phyloP scores from a whole-genome alignment of 2,797 vertebrate genomes.

The Coregonus ussuriensis region DNA sequence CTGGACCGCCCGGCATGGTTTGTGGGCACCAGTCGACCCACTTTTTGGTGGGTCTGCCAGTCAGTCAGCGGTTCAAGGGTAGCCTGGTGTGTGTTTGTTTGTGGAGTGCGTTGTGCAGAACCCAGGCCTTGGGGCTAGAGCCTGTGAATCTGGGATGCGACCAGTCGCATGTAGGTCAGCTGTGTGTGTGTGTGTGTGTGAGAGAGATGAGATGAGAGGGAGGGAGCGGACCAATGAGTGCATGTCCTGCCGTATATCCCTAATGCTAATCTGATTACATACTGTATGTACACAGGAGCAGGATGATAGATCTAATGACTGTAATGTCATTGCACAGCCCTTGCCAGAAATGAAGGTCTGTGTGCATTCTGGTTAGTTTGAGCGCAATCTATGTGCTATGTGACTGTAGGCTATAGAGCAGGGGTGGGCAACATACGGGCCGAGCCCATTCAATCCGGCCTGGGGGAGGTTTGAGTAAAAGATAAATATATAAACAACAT shows the following conservation, averaged over 20 bases:
- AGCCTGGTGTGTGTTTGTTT: conserved; percentile 1
- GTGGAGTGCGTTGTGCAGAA: conserved; percentile 42
- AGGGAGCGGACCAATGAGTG: conserved; percentile 28
- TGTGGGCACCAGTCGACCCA: conserved; percentile 57
- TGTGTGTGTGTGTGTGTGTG: conserved; percentile 47
- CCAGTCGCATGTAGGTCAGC: conserved; percentile 79
- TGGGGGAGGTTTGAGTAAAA: too few relatives aligned
- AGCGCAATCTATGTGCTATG: neutral
- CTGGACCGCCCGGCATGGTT: neutral
- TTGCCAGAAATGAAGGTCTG: conserved; percentile 46
- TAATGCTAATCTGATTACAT: conserved; percentile 51
- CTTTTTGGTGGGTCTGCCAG: conserved; percentile 62
- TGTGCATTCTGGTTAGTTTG: neutral
- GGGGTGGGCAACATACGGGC: too few relatives aligned
- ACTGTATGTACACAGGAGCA: conserved; percentile 34
- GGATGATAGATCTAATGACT: conserved; percentile 55
- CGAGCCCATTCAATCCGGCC: too few relatives aligned
- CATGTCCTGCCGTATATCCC: conserved; percentile 52
- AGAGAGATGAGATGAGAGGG: neutral
- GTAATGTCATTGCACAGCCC: conserved; percentile 49
- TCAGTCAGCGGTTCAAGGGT: conserved; percentile 47
- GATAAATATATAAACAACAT: too few relatives aligned
- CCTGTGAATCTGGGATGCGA: conserved; percentile 67
- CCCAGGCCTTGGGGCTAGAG: conserved; percentile 62
- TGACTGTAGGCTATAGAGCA: neutral